phyloP scores from a whole-genome alignment of 2,888 invertebrate genomes.

The Scaeva pyrastri region DNA sequence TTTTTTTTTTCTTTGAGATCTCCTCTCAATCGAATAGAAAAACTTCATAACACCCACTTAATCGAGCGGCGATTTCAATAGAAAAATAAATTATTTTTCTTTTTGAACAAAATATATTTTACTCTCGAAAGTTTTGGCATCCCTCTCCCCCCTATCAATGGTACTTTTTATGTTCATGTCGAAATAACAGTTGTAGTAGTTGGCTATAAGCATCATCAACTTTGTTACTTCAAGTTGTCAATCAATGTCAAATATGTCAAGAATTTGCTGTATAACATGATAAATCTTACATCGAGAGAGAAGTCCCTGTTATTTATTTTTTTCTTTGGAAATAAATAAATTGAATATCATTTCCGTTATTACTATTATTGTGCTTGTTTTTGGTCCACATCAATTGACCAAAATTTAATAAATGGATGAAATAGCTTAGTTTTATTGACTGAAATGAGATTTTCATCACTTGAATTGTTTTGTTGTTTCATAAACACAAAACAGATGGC shows the following conservation, averaged over 20 bases:
- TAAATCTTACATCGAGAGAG: constrained; percentile 15
- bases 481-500: no score
- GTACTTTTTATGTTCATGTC: neutral
- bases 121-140: neutral
- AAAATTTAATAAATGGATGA: no score
- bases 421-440: neutral
- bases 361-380: neutral
- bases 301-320: neutral
- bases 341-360: neutral
- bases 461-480: no score
- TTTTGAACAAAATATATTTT: neutral
- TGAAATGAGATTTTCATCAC: neutral
- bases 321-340: neutral
- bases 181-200: neutral
- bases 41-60: neutral
- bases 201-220: neutral
- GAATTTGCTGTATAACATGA: constrained; percentile 16
- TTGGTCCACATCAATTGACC: neutral
- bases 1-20: neutral
- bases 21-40: neutral
- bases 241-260: constrained; percentile 12
- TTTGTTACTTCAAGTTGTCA: constrained; percentile 10
- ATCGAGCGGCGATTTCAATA: neutral
- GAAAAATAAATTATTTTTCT: constrained; percentile 9
- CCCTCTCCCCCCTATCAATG: neutral